Evolutionary conservation across 2,888 invertebrate genomes (phyloP).

Genomic region (Leucoma salicis): DNA sequence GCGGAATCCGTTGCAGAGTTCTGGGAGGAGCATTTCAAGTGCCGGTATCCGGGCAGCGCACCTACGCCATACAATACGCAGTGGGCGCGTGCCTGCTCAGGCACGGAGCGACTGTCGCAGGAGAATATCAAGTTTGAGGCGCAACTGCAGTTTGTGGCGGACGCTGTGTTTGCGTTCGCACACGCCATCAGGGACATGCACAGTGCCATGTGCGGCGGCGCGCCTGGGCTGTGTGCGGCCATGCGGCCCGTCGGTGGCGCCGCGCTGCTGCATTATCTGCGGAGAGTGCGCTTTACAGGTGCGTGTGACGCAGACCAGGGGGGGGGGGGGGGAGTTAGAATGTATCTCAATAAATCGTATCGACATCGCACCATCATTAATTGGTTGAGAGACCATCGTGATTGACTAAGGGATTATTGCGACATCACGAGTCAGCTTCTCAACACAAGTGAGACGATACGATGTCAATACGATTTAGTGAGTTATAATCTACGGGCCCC

Average conservation of each 20-base stretch:
- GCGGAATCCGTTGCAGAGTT: conserved; percentile 85
- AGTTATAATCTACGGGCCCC: too few species aligned
- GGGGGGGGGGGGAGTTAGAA: too few species aligned
- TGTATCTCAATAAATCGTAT: too few species aligned
- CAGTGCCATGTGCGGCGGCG: conserved; percentile 87
- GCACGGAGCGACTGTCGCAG: conserved; percentile 88
- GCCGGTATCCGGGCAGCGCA: conserved; percentile 90
- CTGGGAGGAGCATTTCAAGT: conserved; percentile 97
- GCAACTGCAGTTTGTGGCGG: conserved; percentile 97
- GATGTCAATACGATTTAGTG: too few species aligned
- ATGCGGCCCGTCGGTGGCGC: conserved; percentile 96
- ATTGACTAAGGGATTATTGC: too few species aligned
- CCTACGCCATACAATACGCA: conserved; percentile 90
- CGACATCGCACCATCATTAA: too few species aligned
- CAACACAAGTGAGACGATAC: too few species aligned
- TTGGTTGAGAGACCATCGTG: too few species aligned
- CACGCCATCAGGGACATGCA: conserved; percentile 96
- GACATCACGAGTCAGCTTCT: too few species aligned
- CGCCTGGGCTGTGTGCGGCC: conserved; percentile 89
- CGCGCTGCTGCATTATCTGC: conserved; percentile 90
- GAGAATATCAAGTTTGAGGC: conserved; percentile 93
- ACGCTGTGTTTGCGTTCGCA: conserved; percentile 96
- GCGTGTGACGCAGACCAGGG: too few species aligned
- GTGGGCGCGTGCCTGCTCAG: conserved; percentile 87
- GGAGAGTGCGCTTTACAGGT: conserved; percentile 89